These are phyloP conservation scores for Phocides pigmalion DNA, from an alignment of 1,140 invertebrate genomes.

Conservation along the genomic window DNA sequence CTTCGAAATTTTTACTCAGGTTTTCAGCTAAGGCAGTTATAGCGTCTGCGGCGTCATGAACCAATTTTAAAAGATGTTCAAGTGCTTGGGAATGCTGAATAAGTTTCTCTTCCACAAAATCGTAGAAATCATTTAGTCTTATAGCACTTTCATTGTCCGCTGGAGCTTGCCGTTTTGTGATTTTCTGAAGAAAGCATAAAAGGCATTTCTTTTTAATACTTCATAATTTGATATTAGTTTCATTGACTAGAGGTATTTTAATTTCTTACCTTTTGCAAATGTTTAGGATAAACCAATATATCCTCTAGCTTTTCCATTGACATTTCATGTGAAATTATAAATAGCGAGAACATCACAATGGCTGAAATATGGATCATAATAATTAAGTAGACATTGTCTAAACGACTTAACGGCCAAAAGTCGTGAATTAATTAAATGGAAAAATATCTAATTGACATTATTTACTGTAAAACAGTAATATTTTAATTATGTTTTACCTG, in stretches of 20 bases:
- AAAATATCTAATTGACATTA: too few species aligned
- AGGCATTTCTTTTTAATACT: background rate
- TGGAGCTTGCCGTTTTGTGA: slow-evolving; percentile 48
- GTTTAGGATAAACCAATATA: slow-evolving; percentile 41
- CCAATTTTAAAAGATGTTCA: slow-evolving; percentile 54
- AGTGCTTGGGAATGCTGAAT: slow-evolving; percentile 62
- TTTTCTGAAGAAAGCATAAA: slow-evolving; percentile 52
- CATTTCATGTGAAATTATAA: slow-evolving; percentile 35
- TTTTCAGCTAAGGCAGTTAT: slow-evolving; percentile 50
- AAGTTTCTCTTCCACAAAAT: slow-evolving; percentile 64
- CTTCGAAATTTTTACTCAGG: slow-evolving; percentile 41
- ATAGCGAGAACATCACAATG: slow-evolving; percentile 30
- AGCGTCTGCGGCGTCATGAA: slow-evolving; percentile 44
- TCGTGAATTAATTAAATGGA: too few species aligned
- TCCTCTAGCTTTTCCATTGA: slow-evolving; percentile 45
- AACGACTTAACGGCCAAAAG: too few species aligned
- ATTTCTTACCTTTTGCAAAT: slow-evolving; percentile 47
- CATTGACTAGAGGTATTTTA: slow-evolving; percentile 3
- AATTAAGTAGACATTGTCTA: too few species aligned
- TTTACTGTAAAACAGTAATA: too few species aligned
- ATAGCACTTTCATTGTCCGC: background rate
- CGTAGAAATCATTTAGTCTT: slow-evolving; percentile 39
- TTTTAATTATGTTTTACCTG: slow-evolving; percentile 42
- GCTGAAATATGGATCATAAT: slow-evolving; percentile 26
- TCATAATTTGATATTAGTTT: background rate